Percentiles rank a stretch among this genome's conserved stretches.
These are phyloP conservation scores for Channallabes apus DNA, from an alignment of 2,797 vertebrate species.

Conservation along the genomic window DNA sequence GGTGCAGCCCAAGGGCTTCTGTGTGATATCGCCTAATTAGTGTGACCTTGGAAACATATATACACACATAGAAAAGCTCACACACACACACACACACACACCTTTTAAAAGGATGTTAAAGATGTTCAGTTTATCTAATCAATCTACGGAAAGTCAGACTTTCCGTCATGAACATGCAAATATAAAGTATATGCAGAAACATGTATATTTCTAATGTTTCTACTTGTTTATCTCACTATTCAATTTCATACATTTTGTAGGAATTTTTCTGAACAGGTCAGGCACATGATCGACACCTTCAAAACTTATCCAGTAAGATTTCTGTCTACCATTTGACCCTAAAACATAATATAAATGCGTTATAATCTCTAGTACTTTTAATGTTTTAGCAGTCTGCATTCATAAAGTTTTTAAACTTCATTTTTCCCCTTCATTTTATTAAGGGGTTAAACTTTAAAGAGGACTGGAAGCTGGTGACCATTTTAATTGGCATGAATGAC, in stretches of 20 bases:
- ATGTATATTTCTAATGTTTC: background rate
- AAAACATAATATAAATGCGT: background rate
- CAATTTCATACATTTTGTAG: constrained; percentile 47
- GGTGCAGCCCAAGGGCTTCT: background rate
- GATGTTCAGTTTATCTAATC: background rate
- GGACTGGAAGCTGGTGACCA: constrained; percentile 73
- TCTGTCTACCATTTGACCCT: background rate
- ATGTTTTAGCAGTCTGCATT: background rate
- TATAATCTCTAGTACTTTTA: background rate
- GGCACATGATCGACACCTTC: constrained; percentile 67
- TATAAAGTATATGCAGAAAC: background rate
- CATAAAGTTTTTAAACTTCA: background rate
- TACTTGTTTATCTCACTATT: background rate
- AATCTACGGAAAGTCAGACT: background rate
- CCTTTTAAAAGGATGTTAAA: background rate
- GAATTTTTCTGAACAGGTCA: constrained; percentile 65
- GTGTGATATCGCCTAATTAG: background rate
- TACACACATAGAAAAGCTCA: background rate
- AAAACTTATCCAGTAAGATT: constrained; percentile 64
- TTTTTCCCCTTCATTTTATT: constrained; percentile 24
- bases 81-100: background rate
- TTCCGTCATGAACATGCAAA: background rate
- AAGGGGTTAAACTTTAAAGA: constrained; percentile 68
- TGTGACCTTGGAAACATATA: background rate
- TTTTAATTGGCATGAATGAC: constrained; percentile 73